Conservation (phyloP, 2,113 vertebrate species). For the Hippotragus niger region DNA sequence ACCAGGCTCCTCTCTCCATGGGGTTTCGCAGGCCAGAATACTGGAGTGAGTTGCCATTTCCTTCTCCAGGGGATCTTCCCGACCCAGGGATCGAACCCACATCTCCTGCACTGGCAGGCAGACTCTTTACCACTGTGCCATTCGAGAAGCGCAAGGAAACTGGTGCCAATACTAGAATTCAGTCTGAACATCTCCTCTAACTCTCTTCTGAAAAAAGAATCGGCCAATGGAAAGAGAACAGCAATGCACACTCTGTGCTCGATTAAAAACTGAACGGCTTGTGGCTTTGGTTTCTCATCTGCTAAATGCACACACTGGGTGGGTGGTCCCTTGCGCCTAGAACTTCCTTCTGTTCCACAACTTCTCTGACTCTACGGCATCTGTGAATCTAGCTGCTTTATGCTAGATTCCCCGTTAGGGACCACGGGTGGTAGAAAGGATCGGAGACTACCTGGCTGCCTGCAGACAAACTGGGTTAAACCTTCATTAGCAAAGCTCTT, state of each 20-base stretch:
- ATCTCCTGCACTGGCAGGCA: not conserved
- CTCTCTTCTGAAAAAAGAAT: not conserved
- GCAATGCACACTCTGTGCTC: not conserved
- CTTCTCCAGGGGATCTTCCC: not conserved
- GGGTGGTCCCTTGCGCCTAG: rapidly evolving
- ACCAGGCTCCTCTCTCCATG: not conserved
- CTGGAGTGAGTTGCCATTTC: not conserved
- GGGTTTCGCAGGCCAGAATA: not conserved
- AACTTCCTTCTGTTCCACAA: not conserved
- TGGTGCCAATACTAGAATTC: not conserved
- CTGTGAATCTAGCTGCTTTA: too few relatives aligned
- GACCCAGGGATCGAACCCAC: not conserved
- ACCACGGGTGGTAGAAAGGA: rapidly evolving
- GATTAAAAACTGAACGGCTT: not conserved
- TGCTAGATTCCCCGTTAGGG: not conserved
- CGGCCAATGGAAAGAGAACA: not conserved
- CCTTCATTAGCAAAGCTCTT: not conserved
- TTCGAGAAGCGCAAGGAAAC: not conserved
- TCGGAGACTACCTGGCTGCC: not conserved
- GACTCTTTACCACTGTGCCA: not conserved
- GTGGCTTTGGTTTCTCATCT: not conserved
- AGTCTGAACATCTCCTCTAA: not conserved
- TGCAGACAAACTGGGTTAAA: not conserved
- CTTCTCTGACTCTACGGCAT: rapidly evolving
- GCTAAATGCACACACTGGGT: not conserved